Base-by-base conservation (phyloP, 2,888 invertebrate genomes). In the Apodemia hepburni region DNA sequence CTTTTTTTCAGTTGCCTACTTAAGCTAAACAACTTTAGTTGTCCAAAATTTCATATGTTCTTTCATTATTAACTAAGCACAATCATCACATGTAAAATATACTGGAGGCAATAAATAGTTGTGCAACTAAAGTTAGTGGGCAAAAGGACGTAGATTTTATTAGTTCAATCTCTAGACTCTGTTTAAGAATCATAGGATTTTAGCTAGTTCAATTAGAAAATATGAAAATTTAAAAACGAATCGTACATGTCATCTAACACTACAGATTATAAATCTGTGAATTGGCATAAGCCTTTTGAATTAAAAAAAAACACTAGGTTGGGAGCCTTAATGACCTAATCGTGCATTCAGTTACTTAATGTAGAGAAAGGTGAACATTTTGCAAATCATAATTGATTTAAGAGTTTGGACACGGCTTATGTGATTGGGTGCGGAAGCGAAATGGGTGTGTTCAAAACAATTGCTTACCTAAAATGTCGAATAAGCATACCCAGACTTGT, bases 21-120 rank as follows among this genome's bases (percentile, higher is more conserved):
- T 54, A 27, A n/a, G 42, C 42, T 42, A 42, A 42, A 49, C 8
- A 61, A 45, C 58, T 58, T 58, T 61, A 61, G 57, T 57, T 61
- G 57, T 27, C 54, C 12, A 49, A 18, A 49, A 49, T 18, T 11
- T 49, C 3, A 18, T 49, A 9, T 11, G 9, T 49, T 9, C 17
- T 11, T 18, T 18, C 9, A 3, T 18, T 54, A 12, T 54, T 22
- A 22, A 12, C 7, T 54, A 27, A 27, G 15, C 22, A 54, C 22
- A 27, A 54, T 54, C 42, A 42, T 42, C 54, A 54, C 54, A 54
- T 12, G 6, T 54, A 12, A 22, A 12, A 15, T 54, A 27, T 27
- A 54, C 1, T 54, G 12, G 5, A 15, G 27, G 54, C 54, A 54
- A 54, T 54, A 54, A 12, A 54, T 27, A 54, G 54, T 54, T 54